phyloP scores from a whole-genome alignment of 2,113 vertebrate species.

The Motacilla alba region DNA sequence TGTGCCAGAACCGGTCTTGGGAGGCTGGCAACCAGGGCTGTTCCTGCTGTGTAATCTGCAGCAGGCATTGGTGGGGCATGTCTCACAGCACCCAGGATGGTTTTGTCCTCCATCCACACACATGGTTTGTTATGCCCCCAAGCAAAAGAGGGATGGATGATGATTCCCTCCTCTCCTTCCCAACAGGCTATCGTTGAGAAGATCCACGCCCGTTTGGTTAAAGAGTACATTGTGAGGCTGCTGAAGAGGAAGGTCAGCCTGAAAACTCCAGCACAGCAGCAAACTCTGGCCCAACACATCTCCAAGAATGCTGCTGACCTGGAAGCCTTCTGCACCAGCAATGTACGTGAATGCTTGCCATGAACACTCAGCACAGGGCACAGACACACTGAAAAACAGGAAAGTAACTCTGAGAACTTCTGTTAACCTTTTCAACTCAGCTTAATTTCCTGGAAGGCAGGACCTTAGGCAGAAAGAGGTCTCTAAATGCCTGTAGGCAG shows the following conservation, averaged over 20 bases:
- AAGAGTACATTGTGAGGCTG: conserved; percentile 78
- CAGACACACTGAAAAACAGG: neutral
- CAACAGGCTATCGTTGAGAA: conserved; percentile 73
- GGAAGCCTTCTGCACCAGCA: conserved; percentile 71
- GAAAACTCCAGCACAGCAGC: conserved; percentile 71
- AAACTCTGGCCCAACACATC: conserved; percentile 70
- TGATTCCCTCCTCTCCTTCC: neutral
- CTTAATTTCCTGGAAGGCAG: neutral
- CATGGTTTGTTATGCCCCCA: neutral
- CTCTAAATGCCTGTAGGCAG: neutral
- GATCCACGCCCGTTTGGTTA: conserved; percentile 68
- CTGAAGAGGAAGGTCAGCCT: conserved; percentile 76
- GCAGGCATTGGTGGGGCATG: neutral
- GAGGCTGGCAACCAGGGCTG: neutral
- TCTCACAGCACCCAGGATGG: neutral
- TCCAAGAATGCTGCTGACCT: conserved; percentile 65
- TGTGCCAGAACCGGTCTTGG: neutral
- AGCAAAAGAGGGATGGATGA: neutral
- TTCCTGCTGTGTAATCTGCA: neutral
- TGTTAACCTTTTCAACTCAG: neutral
- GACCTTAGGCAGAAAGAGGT: neutral
- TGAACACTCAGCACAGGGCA: rapidly evolving
- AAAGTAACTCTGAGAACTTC: neutral
- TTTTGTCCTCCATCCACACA: neutral
- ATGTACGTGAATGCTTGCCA: conserved; percentile 58